Evolutionary conservation across 1,140 invertebrate species (phyloP).

Genomic region (Atta texana): DNA sequence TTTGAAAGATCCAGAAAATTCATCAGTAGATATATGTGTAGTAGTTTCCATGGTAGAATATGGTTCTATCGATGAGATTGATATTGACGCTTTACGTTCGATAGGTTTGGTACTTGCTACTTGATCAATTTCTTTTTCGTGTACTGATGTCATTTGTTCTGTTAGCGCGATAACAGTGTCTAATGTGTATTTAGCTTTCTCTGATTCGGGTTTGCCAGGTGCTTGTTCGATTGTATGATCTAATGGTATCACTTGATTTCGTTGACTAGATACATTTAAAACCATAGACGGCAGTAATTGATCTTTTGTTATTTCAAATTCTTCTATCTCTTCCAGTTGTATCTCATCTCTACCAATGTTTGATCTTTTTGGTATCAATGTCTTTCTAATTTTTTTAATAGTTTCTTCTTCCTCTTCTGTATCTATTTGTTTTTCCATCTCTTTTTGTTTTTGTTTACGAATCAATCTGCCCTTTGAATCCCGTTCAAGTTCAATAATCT

Average conservation of each 20-base stretch:
- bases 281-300: conserved; percentile 74
- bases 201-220: conserved; percentile 82
- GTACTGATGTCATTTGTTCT: conserved; percentile 84
- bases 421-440: conserved; percentile 75
- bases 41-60: conserved; percentile 88
- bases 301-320: conserved; percentile 80
- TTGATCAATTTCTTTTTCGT: conserved; percentile 87
- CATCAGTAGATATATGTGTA: conserved; percentile 85
- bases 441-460: conserved; percentile 78
- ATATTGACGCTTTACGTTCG: conserved; percentile 84
- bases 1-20: conserved; percentile 86
- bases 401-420: conserved; percentile 74
- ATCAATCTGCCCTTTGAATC: conserved; percentile 80
- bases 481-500: conserved; percentile 82
- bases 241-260: conserved; percentile 86
- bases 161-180: conserved; percentile 87
- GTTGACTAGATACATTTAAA: conserved; percentile 83
- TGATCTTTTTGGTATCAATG: conserved; percentile 78
- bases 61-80: conserved; percentile 87
- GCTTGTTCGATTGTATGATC: conserved; percentile 86
- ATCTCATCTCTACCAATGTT: conserved; percentile 78
- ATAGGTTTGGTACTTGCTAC: conserved; percentile 81
- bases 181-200: conserved; percentile 87
- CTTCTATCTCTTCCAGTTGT: conserved; percentile 84
- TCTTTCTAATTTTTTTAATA: conserved; percentile 71